A percentile compares a stretch with the other conserved stretches of the same genome.
Evolutionary conservation across 1,140 invertebrate species (phyloP).

Genomic region (Bombus impatiens): DNA sequence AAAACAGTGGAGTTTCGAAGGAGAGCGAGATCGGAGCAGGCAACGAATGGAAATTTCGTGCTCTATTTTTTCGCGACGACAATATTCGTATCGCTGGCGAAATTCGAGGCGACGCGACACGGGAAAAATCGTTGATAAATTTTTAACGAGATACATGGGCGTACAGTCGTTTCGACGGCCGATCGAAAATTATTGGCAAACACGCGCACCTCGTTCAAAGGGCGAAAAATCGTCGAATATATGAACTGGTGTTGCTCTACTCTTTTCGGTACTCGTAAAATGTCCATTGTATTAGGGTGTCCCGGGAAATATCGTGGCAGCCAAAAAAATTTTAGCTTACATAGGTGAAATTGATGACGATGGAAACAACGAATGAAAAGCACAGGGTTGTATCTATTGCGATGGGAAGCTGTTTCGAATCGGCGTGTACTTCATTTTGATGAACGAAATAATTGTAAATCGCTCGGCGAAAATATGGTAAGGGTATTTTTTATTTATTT

Average conservation of each 20-base stretch:
- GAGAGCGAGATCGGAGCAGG: background rate
- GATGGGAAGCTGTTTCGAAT: background rate
- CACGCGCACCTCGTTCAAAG: constrained; percentile 14
- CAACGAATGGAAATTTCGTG: constrained; percentile 17
- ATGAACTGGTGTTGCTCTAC: background rate
- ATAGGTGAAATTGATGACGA: background rate
- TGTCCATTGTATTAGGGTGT: background rate
- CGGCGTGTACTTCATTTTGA: background rate
- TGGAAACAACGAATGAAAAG: background rate
- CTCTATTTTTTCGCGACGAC: constrained; percentile 17
- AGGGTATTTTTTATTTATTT: too few relatives aligned
- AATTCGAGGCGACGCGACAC: constrained; percentile 33
- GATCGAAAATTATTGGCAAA: constrained; percentile 54
- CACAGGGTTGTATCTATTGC: too few relatives aligned
- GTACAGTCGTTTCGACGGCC: background rate
- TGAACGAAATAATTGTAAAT: too few relatives aligned
- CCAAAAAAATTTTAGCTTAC: background rate
- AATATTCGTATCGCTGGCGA: background rate
- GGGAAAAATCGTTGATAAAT: constrained; percentile 52
- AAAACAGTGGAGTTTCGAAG: background rate
- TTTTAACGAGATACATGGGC: constrained; percentile 49
- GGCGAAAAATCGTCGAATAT: constrained; percentile 3
- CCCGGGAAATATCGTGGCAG: background rate
- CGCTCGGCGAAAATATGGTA: too few relatives aligned
- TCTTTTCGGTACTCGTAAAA: background rate